phyloP scores from a whole-genome alignment of 2,797 vertebrate genomes.

The Neoniphon sammara region DNA sequence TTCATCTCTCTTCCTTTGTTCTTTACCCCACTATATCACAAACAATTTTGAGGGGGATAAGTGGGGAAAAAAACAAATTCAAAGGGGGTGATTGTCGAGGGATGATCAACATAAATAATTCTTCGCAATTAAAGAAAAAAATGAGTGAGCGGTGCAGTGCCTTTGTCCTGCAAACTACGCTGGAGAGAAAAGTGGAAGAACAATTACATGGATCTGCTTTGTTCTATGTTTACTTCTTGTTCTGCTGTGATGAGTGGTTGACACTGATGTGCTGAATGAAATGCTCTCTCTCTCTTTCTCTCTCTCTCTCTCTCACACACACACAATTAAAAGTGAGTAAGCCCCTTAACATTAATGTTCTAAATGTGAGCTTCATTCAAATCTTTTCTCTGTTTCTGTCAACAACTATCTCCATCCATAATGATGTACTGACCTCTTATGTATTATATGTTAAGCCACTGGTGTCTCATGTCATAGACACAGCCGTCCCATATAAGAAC shows the following conservation, averaged over 20 bases:
- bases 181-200: not conserved
- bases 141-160: conserved; percentile 8
- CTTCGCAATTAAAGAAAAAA: conserved; percentile 39
- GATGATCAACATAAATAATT: conserved; percentile 33
- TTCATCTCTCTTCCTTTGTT: conserved; percentile 7
- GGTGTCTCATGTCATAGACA: too few relatives aligned
- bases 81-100: not conserved
- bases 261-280: too few relatives aligned
- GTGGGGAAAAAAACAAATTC: not conserved
- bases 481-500: too few relatives aligned
- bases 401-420: too few relatives aligned
- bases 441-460: too few relatives aligned
- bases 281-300: not conserved
- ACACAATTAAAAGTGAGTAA: not conserved
- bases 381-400: too few relatives aligned
- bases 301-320: conserved; percentile 1
- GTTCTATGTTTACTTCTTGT: conserved; percentile 19
- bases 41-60: not conserved
- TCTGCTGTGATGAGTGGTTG: not conserved
- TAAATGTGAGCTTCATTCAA: too few relatives aligned
- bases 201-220: conserved; percentile 2
- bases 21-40: conserved; percentile 19
- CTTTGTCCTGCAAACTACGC: conserved; percentile 12
- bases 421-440: too few relatives aligned
- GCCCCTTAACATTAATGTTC: too few relatives aligned